These are phyloP conservation scores for Corythaixoides concolor DNA, from an alignment of 2,113 vertebrate genomes.

Conservation along the genomic window DNA sequence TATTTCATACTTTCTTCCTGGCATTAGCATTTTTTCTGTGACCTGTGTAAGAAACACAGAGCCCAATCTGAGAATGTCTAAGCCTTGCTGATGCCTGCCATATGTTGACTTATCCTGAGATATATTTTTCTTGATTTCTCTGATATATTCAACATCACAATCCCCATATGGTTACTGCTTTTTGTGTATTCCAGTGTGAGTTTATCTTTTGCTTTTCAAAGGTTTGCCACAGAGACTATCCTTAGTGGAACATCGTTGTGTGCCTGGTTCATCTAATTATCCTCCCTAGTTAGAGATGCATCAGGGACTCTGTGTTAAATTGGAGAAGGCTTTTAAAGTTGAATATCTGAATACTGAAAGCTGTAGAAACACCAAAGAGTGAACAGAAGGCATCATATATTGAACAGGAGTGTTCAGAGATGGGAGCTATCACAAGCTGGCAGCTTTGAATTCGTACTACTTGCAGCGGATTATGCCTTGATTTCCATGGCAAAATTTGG, in stretches of 20 bases:
- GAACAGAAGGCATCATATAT: slow-evolving; percentile 15
- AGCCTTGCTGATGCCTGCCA: slow-evolving; percentile 41
- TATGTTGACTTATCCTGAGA: slow-evolving; percentile 36
- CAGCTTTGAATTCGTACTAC: background rate
- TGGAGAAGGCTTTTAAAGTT: slow-evolving; percentile 36
- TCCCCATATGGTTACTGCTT: slow-evolving; percentile 58
- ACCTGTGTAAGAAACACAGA: background rate
- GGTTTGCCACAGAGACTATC: slow-evolving; percentile 17
- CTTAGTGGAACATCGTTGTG: background rate
- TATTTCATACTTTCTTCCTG: background rate
- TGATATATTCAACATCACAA: slow-evolving; percentile 52
- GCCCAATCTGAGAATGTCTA: background rate
- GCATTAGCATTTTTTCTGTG: slow-evolving; percentile 4
- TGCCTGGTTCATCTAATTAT: slow-evolving; percentile 50
- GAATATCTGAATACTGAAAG: slow-evolving; percentile 39
- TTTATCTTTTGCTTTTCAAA: slow-evolving; percentile 55
- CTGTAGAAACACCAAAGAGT: background rate
- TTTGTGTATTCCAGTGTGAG: slow-evolving; percentile 36
- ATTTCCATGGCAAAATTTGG: background rate
- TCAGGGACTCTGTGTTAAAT: slow-evolving; percentile 26
- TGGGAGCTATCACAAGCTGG: background rate
- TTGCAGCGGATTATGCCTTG: background rate
- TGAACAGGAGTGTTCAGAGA: background rate
- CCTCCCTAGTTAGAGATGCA: slow-evolving; percentile 46
- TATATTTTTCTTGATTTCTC: slow-evolving; percentile 38